Conservation (phyloP, 2,113 vertebrate species). For the Columba janthina region DNA sequence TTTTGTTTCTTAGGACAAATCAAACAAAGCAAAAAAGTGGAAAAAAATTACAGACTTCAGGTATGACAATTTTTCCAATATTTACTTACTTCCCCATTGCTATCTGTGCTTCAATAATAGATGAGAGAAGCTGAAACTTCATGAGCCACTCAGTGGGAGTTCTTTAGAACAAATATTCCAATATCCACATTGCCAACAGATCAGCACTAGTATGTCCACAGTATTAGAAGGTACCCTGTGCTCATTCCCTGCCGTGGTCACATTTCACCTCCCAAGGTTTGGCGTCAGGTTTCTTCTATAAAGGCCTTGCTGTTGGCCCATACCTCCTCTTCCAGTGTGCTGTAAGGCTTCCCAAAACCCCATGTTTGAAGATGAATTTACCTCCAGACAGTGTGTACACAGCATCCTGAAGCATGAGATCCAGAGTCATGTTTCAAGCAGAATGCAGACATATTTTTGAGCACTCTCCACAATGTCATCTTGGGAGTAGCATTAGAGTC, state of each 20-base stretch:
- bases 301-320: background rate
- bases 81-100: background rate
- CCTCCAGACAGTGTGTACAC: background rate
- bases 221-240: background rate
- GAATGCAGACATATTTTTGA: background rate
- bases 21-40: background rate
- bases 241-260: background rate
- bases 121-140: background rate
- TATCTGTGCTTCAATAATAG: background rate
- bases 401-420: background rate
- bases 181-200: background rate
- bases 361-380: background rate
- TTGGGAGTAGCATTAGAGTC: background rate
- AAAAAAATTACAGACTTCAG: constrained; percentile 37
- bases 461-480: background rate
- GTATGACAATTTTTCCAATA: constrained; percentile 35
- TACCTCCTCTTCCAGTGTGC: background rate
- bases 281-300: background rate
- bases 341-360: background rate
- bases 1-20: constrained; percentile 51
- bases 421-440: background rate
- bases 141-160: background rate
- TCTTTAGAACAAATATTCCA: background rate
- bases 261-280: background rate
- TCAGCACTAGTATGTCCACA: background rate